Base-by-base conservation (phyloP, 2,797 vertebrate genomes). In the Mareca strepera region DNA sequence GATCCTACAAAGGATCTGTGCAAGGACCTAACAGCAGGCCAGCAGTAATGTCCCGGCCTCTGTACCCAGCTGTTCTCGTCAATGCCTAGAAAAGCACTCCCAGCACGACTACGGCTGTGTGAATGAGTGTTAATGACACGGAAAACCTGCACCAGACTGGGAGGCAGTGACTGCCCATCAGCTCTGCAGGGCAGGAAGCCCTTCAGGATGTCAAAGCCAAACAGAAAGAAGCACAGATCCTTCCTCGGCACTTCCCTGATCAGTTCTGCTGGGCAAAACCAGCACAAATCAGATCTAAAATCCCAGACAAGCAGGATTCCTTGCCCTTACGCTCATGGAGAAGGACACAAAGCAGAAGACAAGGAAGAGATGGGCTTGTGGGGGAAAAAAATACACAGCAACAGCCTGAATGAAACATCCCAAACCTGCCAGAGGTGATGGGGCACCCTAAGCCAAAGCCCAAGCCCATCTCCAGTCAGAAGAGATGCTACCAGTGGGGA, bases 61-160 rank as follows among this genome's bases (percentile, higher is more conserved):
- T 48, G 8, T 50, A 11, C 10, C 28, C 5, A 1, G 26, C 11
- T 73, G 14, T 48, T 88, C 64, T 58, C 46, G 28, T 11, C 39
- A 63, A 48, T 2, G 4, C 68, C 21, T 83, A 12, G 55, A 56
- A 56, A 77, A 60, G 28, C 28, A 66, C 6, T 66, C 50, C 26
- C 37, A 18, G n/a, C 7, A 11, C 4, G 4, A 46, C 55, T 15
- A 16, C 0, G 1, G 31, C 67, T 11, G 11, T 37, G 48, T 0
- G 0, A 56, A n/a, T 41, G 43, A 50, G 26, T 28, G 68, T 1
- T 16, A 75, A 37, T 1, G 5, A 33, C 23, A 60, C 0, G 0
- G 63, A 75, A 46, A 73, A 91, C 16, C 33, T 67, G 33, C 46
- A 80, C 33, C 33, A 37, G 62, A 64, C 73, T 55, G 56, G 43